Conservation (phyloP, 2,113 vertebrate species). For the Deroptyus accipitrinus region DNA sequence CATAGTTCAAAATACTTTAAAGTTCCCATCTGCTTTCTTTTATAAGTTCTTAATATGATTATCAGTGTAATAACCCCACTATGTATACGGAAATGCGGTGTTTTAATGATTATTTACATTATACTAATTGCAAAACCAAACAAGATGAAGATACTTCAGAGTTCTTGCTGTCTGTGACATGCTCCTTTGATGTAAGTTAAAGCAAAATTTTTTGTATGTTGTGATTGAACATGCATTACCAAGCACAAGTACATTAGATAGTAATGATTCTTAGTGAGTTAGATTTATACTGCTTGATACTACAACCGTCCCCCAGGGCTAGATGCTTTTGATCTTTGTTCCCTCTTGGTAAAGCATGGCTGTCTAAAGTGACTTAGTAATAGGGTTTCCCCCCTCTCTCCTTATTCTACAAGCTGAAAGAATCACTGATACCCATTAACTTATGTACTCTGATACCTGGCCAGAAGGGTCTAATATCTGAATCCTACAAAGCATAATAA, state of each 20-base stretch:
- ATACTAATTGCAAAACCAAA: background rate
- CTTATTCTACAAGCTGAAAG: background rate
- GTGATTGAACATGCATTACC: conserved; percentile 21
- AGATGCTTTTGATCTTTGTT: conserved; percentile 40
- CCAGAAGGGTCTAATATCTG: background rate
- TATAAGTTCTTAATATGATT: rapidly evolving
- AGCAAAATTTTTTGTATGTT: background rate
- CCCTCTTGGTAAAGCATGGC: background rate
- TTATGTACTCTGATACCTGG: background rate
- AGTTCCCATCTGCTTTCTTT: background rate
- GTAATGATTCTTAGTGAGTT: conserved; percentile 40
- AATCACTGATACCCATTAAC: conserved; percentile 1
- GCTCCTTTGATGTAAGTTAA: background rate
- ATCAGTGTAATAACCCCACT: background rate
- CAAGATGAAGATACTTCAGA: background rate
- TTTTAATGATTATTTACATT: background rate
- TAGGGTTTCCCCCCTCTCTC: background rate
- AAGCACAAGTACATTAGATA: conserved; percentile 15
- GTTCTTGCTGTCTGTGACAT: background rate
- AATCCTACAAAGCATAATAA: background rate
- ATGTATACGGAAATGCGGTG: background rate
- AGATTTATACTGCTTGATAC: conserved; percentile 55
- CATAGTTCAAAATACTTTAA: background rate
- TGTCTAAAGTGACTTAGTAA: conserved; percentile 5
- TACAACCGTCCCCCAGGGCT: background rate